Base-by-base conservation (phyloP, 2,113 vertebrate species). In the Tauraco erythrolophus region DNA sequence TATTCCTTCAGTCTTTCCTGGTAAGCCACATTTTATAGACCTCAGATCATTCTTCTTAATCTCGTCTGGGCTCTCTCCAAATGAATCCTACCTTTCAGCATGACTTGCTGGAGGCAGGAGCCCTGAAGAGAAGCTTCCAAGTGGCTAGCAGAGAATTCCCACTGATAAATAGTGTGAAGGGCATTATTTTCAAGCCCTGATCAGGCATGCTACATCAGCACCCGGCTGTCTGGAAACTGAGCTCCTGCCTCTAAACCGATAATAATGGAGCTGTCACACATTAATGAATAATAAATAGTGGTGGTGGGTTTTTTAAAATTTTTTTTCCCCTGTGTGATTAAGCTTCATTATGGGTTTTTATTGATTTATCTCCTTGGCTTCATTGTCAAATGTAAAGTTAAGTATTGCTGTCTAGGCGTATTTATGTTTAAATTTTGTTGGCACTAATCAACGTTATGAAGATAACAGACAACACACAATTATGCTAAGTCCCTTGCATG, bases 221-320 rank as follows among this genome's bases (percentile, higher is more conserved):
- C 35, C 35, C 33, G 18, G 56, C 64, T 96, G 94, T 69, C 57
- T 93, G 78, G 85, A 95, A 97, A 91, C 61, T 77, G 58, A 78
- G 83, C 72, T 95, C 77, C 69, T 94, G 83, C 80, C 69, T 87
- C 92, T 66, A 90, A 97, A 94, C 21, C 16, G 51, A 68, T 91
- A 95, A 96, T 89, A 97, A 97, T 71, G 85, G 81, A 95, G 77
- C 91, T 97, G 96, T 96, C 92, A 95, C 77, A 92, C 57, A 84
- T 91, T 95, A 96, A 96, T 96, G 95, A 96, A 89, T 96, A 97
- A 95, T 92, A 96, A 88, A 95, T 91, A 94, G 41, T 43, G 41
- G 41, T 41, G n/a, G n/a, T n/a, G n/a, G n/a, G n/a, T n/a, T n/a
- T n/a, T n/a, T n/a, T n/a, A n/a, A n/a, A n/a, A n/a, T n/a, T 2